Conservation (phyloP, 2,888 invertebrate genomes). For the Allophyes oxyacanthae region DNA sequence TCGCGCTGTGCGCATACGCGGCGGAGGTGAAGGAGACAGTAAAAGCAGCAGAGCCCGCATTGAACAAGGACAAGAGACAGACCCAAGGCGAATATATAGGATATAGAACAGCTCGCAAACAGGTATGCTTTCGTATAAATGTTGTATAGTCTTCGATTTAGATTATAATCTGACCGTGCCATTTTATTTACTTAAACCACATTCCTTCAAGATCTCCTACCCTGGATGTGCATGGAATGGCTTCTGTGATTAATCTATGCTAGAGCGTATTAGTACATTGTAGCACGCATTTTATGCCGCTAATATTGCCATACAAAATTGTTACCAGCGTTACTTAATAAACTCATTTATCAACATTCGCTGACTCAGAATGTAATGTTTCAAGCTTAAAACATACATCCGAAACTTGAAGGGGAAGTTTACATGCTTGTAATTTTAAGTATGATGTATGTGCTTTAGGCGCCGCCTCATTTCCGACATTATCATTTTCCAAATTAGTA, state of each 20-base stretch:
- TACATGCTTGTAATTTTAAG: slow-evolving; percentile 22
- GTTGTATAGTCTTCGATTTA: no score
- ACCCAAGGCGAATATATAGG: slow-evolving; percentile 73
- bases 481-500: slow-evolving; percentile 27
- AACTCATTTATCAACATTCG: slow-evolving; percentile 20
- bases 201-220: no score
- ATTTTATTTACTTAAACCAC: no score
- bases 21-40: slow-evolving; percentile 73
- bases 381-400: slow-evolving; percentile 1
- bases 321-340: background rate
- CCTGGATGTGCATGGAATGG: no score
- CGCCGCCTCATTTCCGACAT: slow-evolving; percentile 13
- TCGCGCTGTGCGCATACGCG: slow-evolving; percentile 75
- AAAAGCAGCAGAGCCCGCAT: slow-evolving; percentile 54
- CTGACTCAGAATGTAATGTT: slow-evolving; percentile 5
- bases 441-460: slow-evolving; percentile 19
- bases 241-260: no score
- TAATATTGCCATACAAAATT: no score
- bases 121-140: slow-evolving; percentile 63
- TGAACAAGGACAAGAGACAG: slow-evolving; percentile 80
- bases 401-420: slow-evolving; percentile 12
- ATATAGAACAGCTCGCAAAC: slow-evolving; percentile 79
- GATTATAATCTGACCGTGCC: no score
- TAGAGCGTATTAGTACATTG: no score
- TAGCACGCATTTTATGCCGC: no score